A percentile compares a stretch with the other conserved stretches of the same genome.
Conservation (phyloP, 1,140 invertebrate species). For the Drosophila busckii region DNA sequence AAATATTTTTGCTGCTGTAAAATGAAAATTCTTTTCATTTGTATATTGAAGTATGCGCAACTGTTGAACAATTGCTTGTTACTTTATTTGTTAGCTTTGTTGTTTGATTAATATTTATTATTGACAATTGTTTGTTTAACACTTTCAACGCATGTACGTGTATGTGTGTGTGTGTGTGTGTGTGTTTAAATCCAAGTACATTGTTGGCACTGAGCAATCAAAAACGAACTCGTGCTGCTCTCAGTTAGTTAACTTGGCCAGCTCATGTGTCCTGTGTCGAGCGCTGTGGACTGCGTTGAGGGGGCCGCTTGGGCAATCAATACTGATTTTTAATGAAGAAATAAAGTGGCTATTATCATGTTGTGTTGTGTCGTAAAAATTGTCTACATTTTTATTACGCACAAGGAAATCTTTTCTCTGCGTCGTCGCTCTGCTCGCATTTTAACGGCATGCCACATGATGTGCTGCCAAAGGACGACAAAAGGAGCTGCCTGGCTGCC, state of each 20-base stretch:
- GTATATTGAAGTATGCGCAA: too few relatives aligned
- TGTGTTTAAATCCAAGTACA: constrained; percentile 8
- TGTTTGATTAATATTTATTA: neutral
- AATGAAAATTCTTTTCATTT: too few relatives aligned
- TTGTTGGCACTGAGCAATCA: too few relatives aligned
- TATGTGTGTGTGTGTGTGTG: constrained; percentile 4
- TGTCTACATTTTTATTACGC: constrained; percentile 73
- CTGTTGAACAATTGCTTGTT: too few relatives aligned
- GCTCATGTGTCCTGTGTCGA: too few relatives aligned
- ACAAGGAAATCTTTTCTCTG: constrained; percentile 2
- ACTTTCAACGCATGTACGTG: constrained; percentile 9
- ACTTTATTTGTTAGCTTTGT: too few relatives aligned
- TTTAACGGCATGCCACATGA: constrained; percentile 29
- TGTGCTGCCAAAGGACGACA: constrained; percentile 24
- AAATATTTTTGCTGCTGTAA: too few relatives aligned
- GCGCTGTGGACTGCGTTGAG: neutral
- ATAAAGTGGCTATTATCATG: constrained; percentile 70
- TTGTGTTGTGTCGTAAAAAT: constrained; percentile 63
- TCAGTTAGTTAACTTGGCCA: too few relatives aligned
- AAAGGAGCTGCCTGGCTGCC: constrained; percentile 30
- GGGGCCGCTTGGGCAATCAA: constrained; percentile 49
- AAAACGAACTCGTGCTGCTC: too few relatives aligned
- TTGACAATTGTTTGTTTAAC: constrained; percentile 4
- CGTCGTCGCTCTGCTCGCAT: constrained; percentile 2
- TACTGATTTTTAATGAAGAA: constrained; percentile 75